These are phyloP conservation scores for Leptopilina clavipes DNA, from an alignment of 1,140 invertebrate species.

Conservation along the genomic window DNA sequence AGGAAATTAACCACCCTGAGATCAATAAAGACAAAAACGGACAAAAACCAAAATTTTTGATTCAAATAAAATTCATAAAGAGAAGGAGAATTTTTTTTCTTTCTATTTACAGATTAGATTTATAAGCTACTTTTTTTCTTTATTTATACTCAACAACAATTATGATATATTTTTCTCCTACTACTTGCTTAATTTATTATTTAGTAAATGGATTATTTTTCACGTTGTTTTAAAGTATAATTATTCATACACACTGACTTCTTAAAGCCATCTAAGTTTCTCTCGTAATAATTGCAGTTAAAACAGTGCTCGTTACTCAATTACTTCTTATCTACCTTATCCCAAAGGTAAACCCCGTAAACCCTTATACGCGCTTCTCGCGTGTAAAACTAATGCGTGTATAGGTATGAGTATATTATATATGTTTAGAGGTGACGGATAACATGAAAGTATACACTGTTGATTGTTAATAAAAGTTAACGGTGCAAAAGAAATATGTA, in stretches of 20 bases:
- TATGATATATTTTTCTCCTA: no score
- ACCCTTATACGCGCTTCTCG: slow-evolving; percentile 12
- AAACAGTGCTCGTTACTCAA: slow-evolving; percentile 28
- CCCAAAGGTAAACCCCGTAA: slow-evolving; percentile 14
- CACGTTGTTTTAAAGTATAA: slow-evolving; percentile 6
- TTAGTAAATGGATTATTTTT: slow-evolving; percentile 5
- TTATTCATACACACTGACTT: not conserved
- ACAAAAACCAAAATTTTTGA: no score
- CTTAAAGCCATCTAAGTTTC: not conserved
- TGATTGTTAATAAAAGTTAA: not conserved
- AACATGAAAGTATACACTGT: not conserved
- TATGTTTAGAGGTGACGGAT: not conserved
- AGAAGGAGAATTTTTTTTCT: not conserved
- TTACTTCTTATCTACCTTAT: slow-evolving; percentile 30
- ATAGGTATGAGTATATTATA: no score
- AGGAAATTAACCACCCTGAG: no score
- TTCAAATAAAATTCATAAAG: not conserved
- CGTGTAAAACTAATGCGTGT: not conserved
- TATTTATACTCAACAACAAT: no score
- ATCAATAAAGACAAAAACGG: no score
- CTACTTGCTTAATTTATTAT: no score
- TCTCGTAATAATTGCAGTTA: slow-evolving; percentile 10
- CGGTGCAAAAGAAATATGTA: not conserved
- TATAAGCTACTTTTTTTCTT: no score
- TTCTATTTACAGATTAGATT: no score